These are phyloP conservation scores for Ichneumon xanthorius DNA, from an alignment of 2,888 invertebrate genomes.

Conservation along the genomic window DNA sequence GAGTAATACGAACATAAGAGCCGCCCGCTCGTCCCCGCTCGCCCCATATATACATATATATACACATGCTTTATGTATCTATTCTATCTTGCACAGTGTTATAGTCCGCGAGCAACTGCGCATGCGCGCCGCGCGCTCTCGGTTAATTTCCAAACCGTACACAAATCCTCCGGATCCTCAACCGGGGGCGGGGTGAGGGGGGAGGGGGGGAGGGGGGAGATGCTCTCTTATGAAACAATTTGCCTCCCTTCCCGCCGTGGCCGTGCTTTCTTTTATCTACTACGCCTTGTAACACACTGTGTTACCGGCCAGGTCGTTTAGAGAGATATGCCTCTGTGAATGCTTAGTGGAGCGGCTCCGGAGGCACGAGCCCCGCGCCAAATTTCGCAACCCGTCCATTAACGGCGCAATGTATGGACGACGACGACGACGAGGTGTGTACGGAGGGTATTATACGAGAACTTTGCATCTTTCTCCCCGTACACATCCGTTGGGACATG, in stretches of 20 bases:
- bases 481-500: too few relatives aligned
- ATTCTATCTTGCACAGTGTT: constrained; percentile 20
- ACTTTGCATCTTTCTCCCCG: not conserved
- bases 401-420: constrained; percentile 13
- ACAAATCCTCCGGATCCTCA: constrained; percentile 51
- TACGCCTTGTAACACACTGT: constrained; percentile 56
- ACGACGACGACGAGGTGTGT: not conserved
- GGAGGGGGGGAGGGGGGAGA: not conserved
- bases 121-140: constrained; percentile 24
- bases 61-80: not conserved
- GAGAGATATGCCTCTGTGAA: constrained; percentile 36
- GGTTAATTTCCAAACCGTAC: constrained; percentile 66
- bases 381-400: constrained; percentile 58
- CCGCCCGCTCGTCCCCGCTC: constrained; percentile 12
- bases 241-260: constrained; percentile 17
- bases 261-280: constrained; percentile 63
- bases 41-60: constrained; percentile 54
- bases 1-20: constrained; percentile 8
- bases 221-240: constrained; percentile 26
- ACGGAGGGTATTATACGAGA: constrained; percentile 9
- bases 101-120: constrained; percentile 19
- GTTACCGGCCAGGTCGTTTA: constrained; percentile 14
- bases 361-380: constrained; percentile 41
- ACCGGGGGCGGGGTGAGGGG: not conserved
- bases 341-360: constrained; percentile 45